Evolutionary conservation across 2,888 invertebrate genomes (phyloP), one percentile per base, ranked within the genome.

Genomic region (Hypomecis atomaria): DNA sequence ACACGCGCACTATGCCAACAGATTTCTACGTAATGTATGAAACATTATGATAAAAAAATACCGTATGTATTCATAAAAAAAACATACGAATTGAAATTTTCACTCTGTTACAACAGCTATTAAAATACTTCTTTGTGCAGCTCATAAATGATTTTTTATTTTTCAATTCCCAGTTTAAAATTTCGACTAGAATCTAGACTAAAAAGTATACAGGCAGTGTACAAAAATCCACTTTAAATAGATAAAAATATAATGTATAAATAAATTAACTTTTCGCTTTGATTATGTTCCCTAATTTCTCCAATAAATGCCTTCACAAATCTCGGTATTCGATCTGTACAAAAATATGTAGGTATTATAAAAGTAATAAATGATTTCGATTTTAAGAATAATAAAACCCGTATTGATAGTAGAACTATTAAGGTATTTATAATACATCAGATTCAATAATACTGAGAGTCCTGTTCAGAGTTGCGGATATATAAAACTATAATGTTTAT

Each of bases 381-480:
- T 23, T 40, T 48, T 54, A 9, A 13, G 5, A 54, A 36, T 37
- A 44, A 34, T 56, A 62, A 55, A 48, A 65, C 56, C 65, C 56
- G 56, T 64, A 55, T 52, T 54, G 7, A 49, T 42, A 23, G 34
- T 33, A 49, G 36, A 53, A 23, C 23, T 23, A 23, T 23, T 23
- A 23, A 23, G 23, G 23, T 13, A 53, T 49, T 55, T 47, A 42
- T 23, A 47, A n/a, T 33, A 53, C n/a, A 57, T 61, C 43, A 65
- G 53, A 61, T 53, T 59, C 38, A 53, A 63, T 48, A 63, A 63
- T 63, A 58, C 53, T 63, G 58, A 47, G 53, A 57, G 37, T 36
- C 43, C 43, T 52, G 33, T 42, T 57, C 61, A 50, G 64, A 69
- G 59, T 59, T 65, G 66, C 63, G 13, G 37, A 13, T 49, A n/a